Evolutionary conservation across 2,888 invertebrate genomes (phyloP), one percentile per base, ranked within the genome.

Genomic region (Heteromurus nitidus): DNA sequence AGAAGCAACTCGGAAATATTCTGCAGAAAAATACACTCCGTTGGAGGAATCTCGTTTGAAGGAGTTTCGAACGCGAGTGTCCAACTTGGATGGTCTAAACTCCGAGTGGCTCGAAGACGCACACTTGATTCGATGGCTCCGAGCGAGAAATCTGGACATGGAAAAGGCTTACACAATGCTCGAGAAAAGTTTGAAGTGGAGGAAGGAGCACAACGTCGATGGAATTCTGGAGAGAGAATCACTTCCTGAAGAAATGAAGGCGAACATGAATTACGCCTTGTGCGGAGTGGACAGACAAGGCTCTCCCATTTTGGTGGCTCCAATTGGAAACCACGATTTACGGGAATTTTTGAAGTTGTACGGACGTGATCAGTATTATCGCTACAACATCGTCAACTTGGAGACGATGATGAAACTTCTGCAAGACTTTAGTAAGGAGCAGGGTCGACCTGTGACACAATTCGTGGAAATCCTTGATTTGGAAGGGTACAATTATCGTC

Each of bases 131-230:
- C 70, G 85, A 18, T 85, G 85, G 85, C 82, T 85, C 1, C 62
- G 85, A 47, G 85, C 85, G 28, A 65, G 85, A 13, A 75, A 80
- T 11, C 24, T 85, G 31, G 82, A 85, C 58, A 20, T 84, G n/a
- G 24, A 44, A 20, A 85, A 84, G 47, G 83, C 85, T 16, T 72
- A 72, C n/a, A 72, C 76, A 44, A 85, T 85, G 85, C 50, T 85
- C 1, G 62, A 80, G 42, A 65, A 65, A 30, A 76, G 83, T 7
- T n/a, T 83, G 44, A 62, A 85, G 30, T 85, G 85, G 85, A 36
- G 85, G 5, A 53, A 50, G 42, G 79, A 75, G 16, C 65, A 80
- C 44, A 60, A 69, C 24, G 72, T 84, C 1, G 82, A 85, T 67
- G 72, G 62, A 0, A 69, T 81, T 22, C 31, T 81, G n/a, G 77